Base-by-base conservation (phyloP, 2,888 invertebrate genomes). In the Esperia sulphurella region DNA sequence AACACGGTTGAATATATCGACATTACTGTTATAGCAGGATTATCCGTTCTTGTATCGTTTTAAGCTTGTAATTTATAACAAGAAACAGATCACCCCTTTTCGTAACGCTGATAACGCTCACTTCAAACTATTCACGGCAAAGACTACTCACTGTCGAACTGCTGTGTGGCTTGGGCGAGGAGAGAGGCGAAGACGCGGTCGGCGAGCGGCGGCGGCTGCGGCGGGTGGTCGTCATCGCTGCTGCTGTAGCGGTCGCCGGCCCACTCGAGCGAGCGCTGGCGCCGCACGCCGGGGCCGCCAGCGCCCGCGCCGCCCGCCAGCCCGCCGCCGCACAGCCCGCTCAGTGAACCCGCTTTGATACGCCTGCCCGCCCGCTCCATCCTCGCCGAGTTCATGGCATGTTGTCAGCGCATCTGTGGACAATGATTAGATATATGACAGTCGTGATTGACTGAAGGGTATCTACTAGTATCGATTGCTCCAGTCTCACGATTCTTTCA, bases 221-320 rank as follows among this genome's bases (percentile, higher is more conserved):
- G 88, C 63, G 79, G 91, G 61, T 83, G 83, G 61, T 90, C 83
- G 59, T 88, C 91, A 58, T 90, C 89, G 56, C 90, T 90, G 70
- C 91, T 91, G 75, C 91, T 91, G 72, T 91, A 91, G 53, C 91
- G 79, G 69, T 91, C 90, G 55, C 91, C 91, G 52, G 83, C 80
- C 90, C 91, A 91, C 79, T 91, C 91, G 41, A 91, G 83, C 68
- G 91, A 91, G 63, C 91, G 90, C 75, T 91, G 91, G 46, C 91
- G 90, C 47, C 91, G 81, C 48, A 88, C 88, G 53, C 70, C 67
- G 48, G 71, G 68, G 28, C 63, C 39, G 14, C n/a, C 7, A 14
- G 35, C 35, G 35, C 35, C 57, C 21, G 61, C 62, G 40, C 59
- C 58, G 61, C 45, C 55, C 71, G 66, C 39, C 69, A 61, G 58